These are phyloP conservation scores for Corythornis madagascariensis DNA, from an alignment of 2,113 vertebrate genomes.

Conservation along the genomic window DNA sequence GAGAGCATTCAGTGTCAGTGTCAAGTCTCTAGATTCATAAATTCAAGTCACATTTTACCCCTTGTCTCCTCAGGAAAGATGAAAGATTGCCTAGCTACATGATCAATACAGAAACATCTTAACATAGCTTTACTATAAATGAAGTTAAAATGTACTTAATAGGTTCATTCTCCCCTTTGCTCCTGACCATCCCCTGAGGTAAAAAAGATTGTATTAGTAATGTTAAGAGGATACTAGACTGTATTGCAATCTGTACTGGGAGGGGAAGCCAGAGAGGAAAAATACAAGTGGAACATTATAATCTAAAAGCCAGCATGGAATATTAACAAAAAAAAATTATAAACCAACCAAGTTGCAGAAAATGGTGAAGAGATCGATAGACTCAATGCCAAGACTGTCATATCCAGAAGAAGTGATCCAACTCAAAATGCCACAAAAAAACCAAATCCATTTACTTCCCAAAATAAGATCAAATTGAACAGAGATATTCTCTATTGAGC, in stretches of 20 bases:
- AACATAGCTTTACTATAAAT: constrained; percentile 35
- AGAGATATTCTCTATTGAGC: not conserved
- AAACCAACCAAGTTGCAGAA: not conserved
- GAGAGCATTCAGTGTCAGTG: not conserved
- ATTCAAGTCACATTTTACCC: constrained; percentile 34
- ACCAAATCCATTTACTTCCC: constrained; percentile 10
- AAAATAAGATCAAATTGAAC: not conserved
- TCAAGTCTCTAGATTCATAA: not conserved
- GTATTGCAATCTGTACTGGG: not conserved
- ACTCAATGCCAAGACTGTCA: not conserved
- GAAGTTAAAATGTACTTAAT: constrained; percentile 50
- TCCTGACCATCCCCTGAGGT: constrained; percentile 21
- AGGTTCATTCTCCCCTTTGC: constrained; percentile 12
- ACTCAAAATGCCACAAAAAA: not conserved
- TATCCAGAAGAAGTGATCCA: constrained; percentile 5
- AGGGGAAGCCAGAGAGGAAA: not conserved
- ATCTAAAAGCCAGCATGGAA: not conserved
- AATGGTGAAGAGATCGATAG: not conserved
- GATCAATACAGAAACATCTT: constrained; percentile 58
- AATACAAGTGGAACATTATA: not conserved
- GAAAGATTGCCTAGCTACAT: constrained; percentile 40
- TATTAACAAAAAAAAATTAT: constrained; percentile 27
- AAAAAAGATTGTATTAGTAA: not conserved
- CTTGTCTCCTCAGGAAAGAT: constrained; percentile 1
- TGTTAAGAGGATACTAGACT: not conserved